Percentiles rank a stretch among this genome's conserved stretches.
Conservation (phyloP, 2,797 vertebrate genomes). For the Clamator glandarius region DNA sequence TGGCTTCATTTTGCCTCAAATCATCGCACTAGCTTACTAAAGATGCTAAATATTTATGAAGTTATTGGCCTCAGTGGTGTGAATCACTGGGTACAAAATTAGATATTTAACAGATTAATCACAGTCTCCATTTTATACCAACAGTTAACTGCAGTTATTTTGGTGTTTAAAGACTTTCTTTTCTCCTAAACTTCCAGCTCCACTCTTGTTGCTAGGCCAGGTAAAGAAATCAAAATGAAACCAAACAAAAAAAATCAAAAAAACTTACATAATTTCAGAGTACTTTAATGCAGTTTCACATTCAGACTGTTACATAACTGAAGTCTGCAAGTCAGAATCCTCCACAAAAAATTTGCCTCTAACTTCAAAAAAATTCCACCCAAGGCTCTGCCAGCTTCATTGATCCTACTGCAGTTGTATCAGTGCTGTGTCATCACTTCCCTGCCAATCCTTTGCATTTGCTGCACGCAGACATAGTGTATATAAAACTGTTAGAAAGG, state of each 20-base stretch:
- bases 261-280: background rate
- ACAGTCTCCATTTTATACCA: conserved; percentile 4
- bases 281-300: background rate
- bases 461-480: background rate
- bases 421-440: conserved; percentile 6
- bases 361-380: background rate
- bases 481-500: background rate
- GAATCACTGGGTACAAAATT: conserved; percentile 27
- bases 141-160: background rate
- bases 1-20: conserved; percentile 30
- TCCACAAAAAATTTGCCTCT: background rate
- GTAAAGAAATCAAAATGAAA: background rate
- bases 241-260: background rate
- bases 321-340: background rate
- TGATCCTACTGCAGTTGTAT: conserved; percentile 20
- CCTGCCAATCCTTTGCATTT: background rate
- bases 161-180: background rate
- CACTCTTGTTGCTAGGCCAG: background rate
- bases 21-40: conserved; percentile 14
- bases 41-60: conserved; percentile 51
- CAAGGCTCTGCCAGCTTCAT: conserved; percentile 4
- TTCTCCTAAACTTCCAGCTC: background rate
- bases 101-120: conserved; percentile 23
- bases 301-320: background rate
- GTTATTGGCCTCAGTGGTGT: background rate